Percentiles rank a stretch among this genome's conserved stretches.
These are phyloP conservation scores for Drosophila nikananu DNA, from an alignment of 1,140 invertebrate species.

Conservation along the genomic window DNA sequence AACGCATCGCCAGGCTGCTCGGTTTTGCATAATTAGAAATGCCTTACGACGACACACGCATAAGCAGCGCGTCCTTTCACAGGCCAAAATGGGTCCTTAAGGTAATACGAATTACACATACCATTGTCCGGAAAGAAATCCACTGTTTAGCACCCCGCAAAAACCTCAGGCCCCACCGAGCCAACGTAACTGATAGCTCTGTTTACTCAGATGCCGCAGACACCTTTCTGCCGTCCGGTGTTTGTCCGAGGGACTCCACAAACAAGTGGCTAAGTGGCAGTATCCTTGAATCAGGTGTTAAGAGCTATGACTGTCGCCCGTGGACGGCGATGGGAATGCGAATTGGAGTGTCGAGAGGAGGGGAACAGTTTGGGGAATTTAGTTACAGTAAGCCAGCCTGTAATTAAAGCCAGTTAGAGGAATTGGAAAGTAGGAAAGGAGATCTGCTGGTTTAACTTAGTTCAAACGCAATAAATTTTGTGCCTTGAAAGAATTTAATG, in stretches of 20 bases:
- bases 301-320: constrained; percentile 41
- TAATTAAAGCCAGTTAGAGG: constrained; percentile 29
- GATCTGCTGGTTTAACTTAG: not conserved
- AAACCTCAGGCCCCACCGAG: not conserved
- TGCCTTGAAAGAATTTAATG: not conserved
- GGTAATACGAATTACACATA: constrained; percentile 50
- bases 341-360: not conserved
- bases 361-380: constrained; percentile 22
- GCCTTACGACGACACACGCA: constrained; percentile 30
- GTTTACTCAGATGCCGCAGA: constrained; percentile 56
- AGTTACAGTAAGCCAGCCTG: constrained; percentile 17
- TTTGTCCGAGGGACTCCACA: constrained; percentile 29
- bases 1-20: constrained; percentile 44
- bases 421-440: no score
- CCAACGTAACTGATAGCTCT: constrained; percentile 52
- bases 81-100: constrained; percentile 31
- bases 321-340: not conserved
- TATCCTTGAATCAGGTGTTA: constrained; percentile 59
- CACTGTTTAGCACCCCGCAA: not conserved
- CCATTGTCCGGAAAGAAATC: constrained; percentile 34
- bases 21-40: constrained; percentile 59
- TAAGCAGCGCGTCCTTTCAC: constrained; percentile 21
- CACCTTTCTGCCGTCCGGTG: constrained; percentile 17
- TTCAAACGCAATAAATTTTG: not conserved
- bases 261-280: constrained; percentile 58